phyloP scores from a whole-genome alignment of 2,113 vertebrate genomes.

The Vidua macroura region DNA sequence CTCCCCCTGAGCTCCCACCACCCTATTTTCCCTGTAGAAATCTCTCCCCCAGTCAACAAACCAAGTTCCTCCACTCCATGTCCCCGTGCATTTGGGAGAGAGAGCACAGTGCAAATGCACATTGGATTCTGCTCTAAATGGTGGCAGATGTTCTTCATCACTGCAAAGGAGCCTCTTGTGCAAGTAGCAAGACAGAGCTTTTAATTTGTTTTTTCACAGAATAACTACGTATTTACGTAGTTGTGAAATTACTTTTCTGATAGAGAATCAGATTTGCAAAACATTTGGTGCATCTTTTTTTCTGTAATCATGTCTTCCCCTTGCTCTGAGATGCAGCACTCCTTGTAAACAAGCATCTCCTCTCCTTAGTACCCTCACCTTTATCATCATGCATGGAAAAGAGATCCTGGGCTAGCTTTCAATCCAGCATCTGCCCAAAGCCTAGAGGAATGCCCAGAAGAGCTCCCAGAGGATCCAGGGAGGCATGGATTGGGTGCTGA shows the following conservation, averaged over 20 bases:
- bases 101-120: neutral
- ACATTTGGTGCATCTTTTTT: neutral
- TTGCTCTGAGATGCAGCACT: neutral
- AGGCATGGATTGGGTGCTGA: neutral
- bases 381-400: neutral
- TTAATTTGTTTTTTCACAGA: neutral
- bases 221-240: conserved; percentile 7
- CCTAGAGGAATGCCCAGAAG: neutral
- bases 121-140: neutral
- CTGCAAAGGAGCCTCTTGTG: conserved; percentile 39
- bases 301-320: neutral
- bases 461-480: neutral
- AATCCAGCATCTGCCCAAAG: neutral
- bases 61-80: neutral
- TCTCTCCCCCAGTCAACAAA: neutral
- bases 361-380: neutral
- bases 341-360: neutral
- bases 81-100: neutral
- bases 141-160: conserved; percentile 25
- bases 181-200: neutral
- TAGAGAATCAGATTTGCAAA: conserved; percentile 38
- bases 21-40: neutral
- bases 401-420: neutral
- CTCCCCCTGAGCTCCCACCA: neutral
- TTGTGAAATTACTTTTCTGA: conserved; percentile 40